Conservation (phyloP, 2,113 vertebrate genomes). For the Lepus europaeus region DNA sequence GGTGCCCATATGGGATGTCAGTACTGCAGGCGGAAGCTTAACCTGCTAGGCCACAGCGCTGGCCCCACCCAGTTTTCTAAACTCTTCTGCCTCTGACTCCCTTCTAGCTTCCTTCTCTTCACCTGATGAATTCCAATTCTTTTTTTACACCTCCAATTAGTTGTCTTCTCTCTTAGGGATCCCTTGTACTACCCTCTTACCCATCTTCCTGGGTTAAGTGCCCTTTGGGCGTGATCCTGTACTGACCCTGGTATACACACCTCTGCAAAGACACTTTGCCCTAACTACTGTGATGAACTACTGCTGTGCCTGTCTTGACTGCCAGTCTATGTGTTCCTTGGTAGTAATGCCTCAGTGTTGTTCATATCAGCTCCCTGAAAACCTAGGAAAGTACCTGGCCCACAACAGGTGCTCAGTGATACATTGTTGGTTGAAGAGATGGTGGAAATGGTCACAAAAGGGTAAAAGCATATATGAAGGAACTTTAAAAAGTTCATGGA, state of each 20-base stretch:
- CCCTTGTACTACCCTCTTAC: background rate
- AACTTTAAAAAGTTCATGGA: background rate
- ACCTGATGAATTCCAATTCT: background rate
- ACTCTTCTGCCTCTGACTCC: background rate
- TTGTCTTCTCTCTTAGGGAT: background rate
- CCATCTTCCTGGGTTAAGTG: background rate
- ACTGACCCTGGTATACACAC: background rate
- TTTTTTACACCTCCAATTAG: background rate
- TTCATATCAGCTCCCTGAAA: background rate
- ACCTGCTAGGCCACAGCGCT: no score
- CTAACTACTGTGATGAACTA: background rate
- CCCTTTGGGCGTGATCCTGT: background rate
- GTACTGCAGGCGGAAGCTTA: no score
- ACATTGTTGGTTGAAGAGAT: background rate
- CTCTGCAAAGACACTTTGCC: background rate
- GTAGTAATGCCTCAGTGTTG: background rate
- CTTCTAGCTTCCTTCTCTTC: slow-evolving; percentile 3
- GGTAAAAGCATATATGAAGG: background rate
- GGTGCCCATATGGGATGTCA: no score
- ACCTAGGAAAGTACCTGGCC: background rate
- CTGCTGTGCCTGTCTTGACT: background rate
- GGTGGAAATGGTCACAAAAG: background rate
- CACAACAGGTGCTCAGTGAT: background rate
- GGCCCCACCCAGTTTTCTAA: background rate
- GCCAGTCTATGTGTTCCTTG: background rate